Evolutionary conservation across 64 coral and sea anemone genomes (phyloP).

Genomic region (Orbicella faveolata): DNA sequence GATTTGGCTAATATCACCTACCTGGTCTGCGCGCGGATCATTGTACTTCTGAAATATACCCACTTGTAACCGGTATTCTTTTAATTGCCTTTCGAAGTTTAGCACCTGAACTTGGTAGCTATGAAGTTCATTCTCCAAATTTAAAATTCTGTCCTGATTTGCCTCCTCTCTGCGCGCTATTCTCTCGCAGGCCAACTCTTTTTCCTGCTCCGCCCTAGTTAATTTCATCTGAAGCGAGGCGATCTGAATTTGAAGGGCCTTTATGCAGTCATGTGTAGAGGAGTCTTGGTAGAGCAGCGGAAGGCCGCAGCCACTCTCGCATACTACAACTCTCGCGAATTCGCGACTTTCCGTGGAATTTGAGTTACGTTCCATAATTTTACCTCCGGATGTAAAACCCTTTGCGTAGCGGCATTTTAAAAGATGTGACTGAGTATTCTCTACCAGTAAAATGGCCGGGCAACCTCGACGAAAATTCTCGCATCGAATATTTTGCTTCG

Average conservation of each 20-base stretch:
- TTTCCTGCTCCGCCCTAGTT: slow-evolving; percentile 90
- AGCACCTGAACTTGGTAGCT: slow-evolving; percentile 93
- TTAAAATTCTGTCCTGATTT: slow-evolving; percentile 91
- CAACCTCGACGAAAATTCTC: slow-evolving; percentile 91
- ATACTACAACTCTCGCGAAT: slow-evolving; percentile 89
- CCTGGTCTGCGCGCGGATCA: slow-evolving; percentile 80
- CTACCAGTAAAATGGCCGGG: slow-evolving; percentile 79
- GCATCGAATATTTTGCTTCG: slow-evolving; percentile 83
- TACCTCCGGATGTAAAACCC: slow-evolving; percentile 58
- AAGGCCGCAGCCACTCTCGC: slow-evolving; percentile 95
- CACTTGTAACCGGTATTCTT: slow-evolving; percentile 94
- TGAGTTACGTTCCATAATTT: slow-evolving; percentile 75
- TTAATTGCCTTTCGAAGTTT: slow-evolving; percentile 96
- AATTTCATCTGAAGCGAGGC: slow-evolving; percentile 93
- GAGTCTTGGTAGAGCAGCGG: slow-evolving; percentile 79
- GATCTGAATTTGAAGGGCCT: slow-evolving; percentile 91
- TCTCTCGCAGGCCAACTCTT: slow-evolving; percentile 80
- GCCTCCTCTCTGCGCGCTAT: slow-evolving; percentile 83
- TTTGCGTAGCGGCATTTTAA: slow-evolving; percentile 81
- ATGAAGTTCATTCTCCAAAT: slow-evolving; percentile 95
- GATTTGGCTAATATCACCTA: slow-evolving; percentile 55
- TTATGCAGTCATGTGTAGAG: slow-evolving; percentile 81
- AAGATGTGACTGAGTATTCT: slow-evolving; percentile 80
- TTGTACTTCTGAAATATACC: slow-evolving; percentile 82
- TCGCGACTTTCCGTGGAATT: slow-evolving; percentile 71